These are phyloP conservation scores for Urocitellus parryii DNA, from an alignment of 2,113 vertebrate species.

Conservation along the genomic window DNA sequence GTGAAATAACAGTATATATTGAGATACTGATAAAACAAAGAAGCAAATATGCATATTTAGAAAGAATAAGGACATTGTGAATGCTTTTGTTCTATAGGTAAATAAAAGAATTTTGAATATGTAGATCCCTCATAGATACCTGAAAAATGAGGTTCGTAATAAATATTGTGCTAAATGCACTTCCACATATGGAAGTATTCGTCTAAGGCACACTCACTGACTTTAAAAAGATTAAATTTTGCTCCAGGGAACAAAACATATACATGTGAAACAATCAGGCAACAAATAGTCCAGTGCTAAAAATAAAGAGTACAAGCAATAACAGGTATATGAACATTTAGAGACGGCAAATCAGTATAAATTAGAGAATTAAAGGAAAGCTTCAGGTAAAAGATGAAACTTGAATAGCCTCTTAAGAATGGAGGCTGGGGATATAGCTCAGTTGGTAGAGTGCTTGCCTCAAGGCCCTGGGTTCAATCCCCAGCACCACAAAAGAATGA, in stretches of 20 bases:
- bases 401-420: slow-evolving; percentile 1
- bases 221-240: slow-evolving; percentile 25
- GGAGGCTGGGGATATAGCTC: not conserved
- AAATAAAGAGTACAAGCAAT: not conserved
- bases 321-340: not conserved
- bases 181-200: slow-evolving; percentile 12
- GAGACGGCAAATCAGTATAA: not conserved
- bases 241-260: not conserved
- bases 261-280: not conserved
- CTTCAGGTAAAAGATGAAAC: not conserved
- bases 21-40: not conserved
- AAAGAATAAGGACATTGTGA: slow-evolving; percentile 18
- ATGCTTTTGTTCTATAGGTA: not conserved
- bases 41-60: not conserved
- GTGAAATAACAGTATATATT: slow-evolving; percentile 26
- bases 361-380: not conserved
- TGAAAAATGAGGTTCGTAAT: not conserved
- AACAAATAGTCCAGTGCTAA: slow-evolving; percentile 17
- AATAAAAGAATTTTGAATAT: slow-evolving; percentile 52
- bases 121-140: not conserved
- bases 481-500: not conserved
- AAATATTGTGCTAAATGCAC: not conserved
- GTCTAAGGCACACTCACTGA: not conserved
- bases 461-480: too few species aligned
- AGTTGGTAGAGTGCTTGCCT: too few species aligned